These are phyloP conservation scores for Spinibarbus caldwelli DNA, from an alignment of 2,797 vertebrate genomes.

Conservation along the genomic window DNA sequence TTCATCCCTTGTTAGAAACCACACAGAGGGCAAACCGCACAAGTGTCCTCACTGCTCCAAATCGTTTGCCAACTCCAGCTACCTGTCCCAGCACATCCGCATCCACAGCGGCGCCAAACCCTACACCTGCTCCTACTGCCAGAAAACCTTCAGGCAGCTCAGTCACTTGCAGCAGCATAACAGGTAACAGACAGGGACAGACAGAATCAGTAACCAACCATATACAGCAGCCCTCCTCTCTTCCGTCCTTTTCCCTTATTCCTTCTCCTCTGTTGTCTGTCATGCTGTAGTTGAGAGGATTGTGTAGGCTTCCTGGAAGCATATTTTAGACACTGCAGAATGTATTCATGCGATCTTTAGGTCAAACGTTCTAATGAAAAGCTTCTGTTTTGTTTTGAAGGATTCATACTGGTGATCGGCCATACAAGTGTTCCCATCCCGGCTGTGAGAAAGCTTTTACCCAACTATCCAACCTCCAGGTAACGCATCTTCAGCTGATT, in stretches of 20 bases:
- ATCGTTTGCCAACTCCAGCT: constrained; percentile 90
- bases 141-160: constrained; percentile 90
- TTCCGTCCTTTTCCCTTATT: background rate
- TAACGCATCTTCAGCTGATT: constrained; percentile 62
- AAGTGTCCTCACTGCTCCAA: constrained; percentile 91
- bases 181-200: constrained; percentile 76
- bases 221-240: background rate
- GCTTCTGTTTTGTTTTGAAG: constrained; percentile 68
- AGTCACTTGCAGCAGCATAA: constrained; percentile 91
- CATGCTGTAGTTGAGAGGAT: background rate
- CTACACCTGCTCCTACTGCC: constrained; percentile 89
- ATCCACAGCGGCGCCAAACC: constrained; percentile 90
- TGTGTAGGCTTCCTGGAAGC: background rate
- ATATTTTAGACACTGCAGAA: background rate
- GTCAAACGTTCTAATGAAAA: background rate
- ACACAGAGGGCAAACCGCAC: constrained; percentile 89
- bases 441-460: constrained; percentile 99
- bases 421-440: constrained; percentile 96
- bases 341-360: background rate
- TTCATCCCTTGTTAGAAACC: constrained; percentile 65
- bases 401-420: constrained; percentile 96
- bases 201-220: background rate
- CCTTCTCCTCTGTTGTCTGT: constrained; percentile 3
- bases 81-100: constrained; percentile 89
- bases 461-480: constrained; percentile 97